Conservation (phyloP, 2,888 invertebrate species). For the Hypolimnas misippus region DNA sequence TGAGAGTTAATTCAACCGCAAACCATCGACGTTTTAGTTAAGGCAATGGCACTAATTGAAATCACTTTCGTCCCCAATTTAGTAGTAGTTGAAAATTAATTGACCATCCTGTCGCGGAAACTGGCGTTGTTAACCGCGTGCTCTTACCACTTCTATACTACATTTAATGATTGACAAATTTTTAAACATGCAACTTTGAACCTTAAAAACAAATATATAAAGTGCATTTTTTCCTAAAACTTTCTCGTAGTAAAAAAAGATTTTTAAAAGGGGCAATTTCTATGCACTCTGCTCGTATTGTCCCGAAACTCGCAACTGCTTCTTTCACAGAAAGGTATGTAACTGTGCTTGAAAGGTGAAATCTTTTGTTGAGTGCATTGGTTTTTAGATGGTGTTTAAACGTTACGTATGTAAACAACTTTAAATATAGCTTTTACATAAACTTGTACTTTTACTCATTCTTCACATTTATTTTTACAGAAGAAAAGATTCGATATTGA, state of each 20-base stretch:
- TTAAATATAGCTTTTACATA: background rate
- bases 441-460: background rate
- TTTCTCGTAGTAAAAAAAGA: slow-evolving; percentile 9
- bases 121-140: slow-evolving; percentile 16
- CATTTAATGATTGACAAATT: background rate
- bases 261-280: slow-evolving; percentile 26
- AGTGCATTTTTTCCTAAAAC: no score
- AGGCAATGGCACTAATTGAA: slow-evolving; percentile 32
- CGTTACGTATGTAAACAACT: slow-evolving; percentile 2
- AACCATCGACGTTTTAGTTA: slow-evolving; percentile 24
- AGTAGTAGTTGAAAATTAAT: slow-evolving; percentile 34
- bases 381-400: slow-evolving; percentile 1
- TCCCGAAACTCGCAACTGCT: slow-evolving; percentile 25
- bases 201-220: background rate
- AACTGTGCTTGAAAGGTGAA: slow-evolving; percentile 10
- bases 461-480: no score
- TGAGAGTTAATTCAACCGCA: slow-evolving; percentile 31
- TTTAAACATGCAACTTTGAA: background rate
- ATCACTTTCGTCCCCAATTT: slow-evolving; percentile 38
- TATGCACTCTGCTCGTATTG: slow-evolving; percentile 32
- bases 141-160: slow-evolving; percentile 1
- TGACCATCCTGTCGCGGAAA: slow-evolving; percentile 23
- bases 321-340: slow-evolving; percentile 17
- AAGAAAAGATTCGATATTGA: no score
- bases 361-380: slow-evolving; percentile 14